phyloP scores from a whole-genome alignment of 1,140 invertebrate species.

The Orussus abietinus region DNA sequence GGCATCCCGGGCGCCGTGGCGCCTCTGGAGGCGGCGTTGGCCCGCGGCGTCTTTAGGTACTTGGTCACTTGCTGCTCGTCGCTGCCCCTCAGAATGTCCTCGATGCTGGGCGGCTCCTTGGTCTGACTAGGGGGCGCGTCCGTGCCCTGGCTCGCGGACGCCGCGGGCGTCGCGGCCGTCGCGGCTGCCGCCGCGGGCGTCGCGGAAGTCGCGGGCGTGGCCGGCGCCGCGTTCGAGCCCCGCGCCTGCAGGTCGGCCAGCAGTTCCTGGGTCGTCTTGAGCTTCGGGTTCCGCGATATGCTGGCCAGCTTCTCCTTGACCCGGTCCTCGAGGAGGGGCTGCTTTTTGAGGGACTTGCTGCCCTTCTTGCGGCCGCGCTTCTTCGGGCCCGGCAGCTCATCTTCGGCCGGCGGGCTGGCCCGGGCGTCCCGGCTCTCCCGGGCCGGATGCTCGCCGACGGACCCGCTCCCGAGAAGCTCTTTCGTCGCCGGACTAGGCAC shows the following conservation, averaged over 20 bases:
- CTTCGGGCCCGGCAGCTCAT: conserved; percentile 48
- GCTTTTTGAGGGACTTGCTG: conserved; percentile 60
- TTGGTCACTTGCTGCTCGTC: conserved; percentile 27
- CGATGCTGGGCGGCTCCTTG: conserved; percentile 41
- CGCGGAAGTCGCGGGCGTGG: conserved; percentile 24
- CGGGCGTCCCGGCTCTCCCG: conserved; percentile 16
- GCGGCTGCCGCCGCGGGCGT: conserved; percentile 9
- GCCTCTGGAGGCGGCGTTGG: no score
- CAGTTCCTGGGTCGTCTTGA: conserved; percentile 82
- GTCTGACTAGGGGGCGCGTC: conserved; percentile 46
- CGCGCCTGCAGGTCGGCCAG: conserved; percentile 72
- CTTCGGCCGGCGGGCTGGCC: conserved; percentile 21
- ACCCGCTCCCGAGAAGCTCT: conserved; percentile 5
- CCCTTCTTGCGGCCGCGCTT: conserved; percentile 69
- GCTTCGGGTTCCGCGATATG: conserved; percentile 63
- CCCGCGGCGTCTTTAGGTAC: conserved; percentile 12
- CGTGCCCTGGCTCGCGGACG: conserved; percentile 11
- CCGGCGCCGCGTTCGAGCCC: conserved; percentile 40
- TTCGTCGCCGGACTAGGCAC: conserved; percentile 45
- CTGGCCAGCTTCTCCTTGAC: conserved; percentile 64
- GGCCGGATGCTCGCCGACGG: conserved; percentile 7
- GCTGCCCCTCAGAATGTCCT: conserved; percentile 37
- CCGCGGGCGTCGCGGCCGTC: no score
- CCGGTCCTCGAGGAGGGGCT: conserved; percentile 54
- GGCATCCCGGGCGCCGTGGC: no score